phyloP scores from a whole-genome alignment of 2,797 vertebrate species.

The Crenichthys baileyi region DNA sequence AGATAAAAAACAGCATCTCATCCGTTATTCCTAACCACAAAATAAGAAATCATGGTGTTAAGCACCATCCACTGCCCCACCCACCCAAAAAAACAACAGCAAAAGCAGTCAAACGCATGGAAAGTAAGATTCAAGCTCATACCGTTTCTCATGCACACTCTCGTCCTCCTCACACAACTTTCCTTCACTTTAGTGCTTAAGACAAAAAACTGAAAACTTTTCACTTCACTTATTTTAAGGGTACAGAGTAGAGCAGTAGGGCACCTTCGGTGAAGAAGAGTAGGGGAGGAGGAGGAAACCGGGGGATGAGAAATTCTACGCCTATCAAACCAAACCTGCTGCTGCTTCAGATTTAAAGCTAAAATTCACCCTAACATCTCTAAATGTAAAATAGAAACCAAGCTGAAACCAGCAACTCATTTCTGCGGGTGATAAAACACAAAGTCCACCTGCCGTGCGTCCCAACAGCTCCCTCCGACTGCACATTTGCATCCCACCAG shows the following conservation, averaged over 20 bases:
- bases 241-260: slow-evolving; percentile 48
- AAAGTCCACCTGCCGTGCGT: slow-evolving; percentile 32
- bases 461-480: slow-evolving; percentile 46
- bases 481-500: slow-evolving; percentile 73
- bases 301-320: slow-evolving; percentile 40
- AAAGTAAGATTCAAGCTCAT: slow-evolving; percentile 66
- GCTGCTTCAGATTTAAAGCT: slow-evolving; percentile 23
- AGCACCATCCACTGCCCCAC: slow-evolving; percentile 31
- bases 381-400: neutral
- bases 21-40: slow-evolving; percentile 39
- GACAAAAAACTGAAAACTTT: slow-evolving; percentile 30
- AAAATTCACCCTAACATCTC: slow-evolving; percentile 1
- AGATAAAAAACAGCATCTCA: slow-evolving; percentile 18
- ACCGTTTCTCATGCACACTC: slow-evolving; percentile 68
- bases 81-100: slow-evolving; percentile 31
- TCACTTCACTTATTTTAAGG: slow-evolving; percentile 49
- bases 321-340: slow-evolving; percentile 52
- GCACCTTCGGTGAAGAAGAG: slow-evolving; percentile 66
- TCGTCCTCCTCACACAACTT: slow-evolving; percentile 50
- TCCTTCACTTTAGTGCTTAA: slow-evolving; percentile 33
- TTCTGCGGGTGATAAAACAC: slow-evolving; percentile 43
- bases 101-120: slow-evolving; percentile 26
- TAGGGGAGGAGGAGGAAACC: slow-evolving; percentile 63
- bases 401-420: slow-evolving; percentile 6
- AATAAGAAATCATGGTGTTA: slow-evolving; percentile 27